Evolutionary conservation across 2,113 vertebrate genomes (phyloP).

Genomic region (Xenopus laevis): DNA sequence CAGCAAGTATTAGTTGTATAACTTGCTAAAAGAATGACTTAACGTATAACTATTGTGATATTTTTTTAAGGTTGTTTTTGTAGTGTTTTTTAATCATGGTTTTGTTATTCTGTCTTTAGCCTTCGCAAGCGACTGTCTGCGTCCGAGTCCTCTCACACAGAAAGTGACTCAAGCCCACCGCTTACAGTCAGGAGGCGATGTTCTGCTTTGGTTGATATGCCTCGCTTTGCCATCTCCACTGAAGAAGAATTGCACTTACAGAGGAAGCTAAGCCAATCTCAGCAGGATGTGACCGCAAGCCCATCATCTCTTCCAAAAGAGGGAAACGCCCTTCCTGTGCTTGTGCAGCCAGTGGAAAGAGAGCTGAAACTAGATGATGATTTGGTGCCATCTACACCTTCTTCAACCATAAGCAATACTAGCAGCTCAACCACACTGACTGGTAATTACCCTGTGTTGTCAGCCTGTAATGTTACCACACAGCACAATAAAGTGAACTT

Average conservation of each 20-base stretch:
- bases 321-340: conserved; percentile 70
- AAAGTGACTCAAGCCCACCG: conserved; percentile 94
- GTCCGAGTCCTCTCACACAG: conserved; percentile 93
- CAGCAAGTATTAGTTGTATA: too few species aligned
- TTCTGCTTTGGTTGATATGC: conserved; percentile 86
- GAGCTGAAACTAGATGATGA: conserved; percentile 75
- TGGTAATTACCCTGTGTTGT: conserved; percentile 53
- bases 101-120: conserved; percentile 54
- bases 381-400: conserved; percentile 59
- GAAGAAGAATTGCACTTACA: conserved; percentile 73
- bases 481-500: too few species aligned
- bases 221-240: conserved; percentile 78
- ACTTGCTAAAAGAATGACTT: too few species aligned
- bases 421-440: conserved; percentile 58
- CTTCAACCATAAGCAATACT: conserved; percentile 59
- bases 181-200: conserved; percentile 85
- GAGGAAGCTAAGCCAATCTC: conserved; percentile 59
- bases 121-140: conserved; percentile 88
- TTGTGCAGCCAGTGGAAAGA: conserved; percentile 77
- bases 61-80: too few species aligned
- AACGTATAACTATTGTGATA: too few species aligned
- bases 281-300: conserved; percentile 61
- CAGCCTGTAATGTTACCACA: background rate
- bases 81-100: background rate
- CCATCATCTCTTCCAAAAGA: conserved; percentile 61